Base-by-base conservation (phyloP, 2,113 vertebrate species). In the Gymnorhina tibicen region DNA sequence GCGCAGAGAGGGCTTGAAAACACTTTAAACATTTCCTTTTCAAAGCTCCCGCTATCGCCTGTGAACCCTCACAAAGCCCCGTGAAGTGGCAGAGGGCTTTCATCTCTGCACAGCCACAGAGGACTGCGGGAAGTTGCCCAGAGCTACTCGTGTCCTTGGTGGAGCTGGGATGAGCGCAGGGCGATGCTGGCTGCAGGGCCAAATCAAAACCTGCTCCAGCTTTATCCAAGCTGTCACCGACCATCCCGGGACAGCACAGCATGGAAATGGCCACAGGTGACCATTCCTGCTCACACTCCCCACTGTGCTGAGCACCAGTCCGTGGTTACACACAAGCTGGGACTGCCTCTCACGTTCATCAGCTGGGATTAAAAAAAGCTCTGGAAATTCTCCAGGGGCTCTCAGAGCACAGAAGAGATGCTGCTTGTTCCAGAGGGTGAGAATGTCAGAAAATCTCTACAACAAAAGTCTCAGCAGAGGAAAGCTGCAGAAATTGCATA, bases 311-410 rank as follows among this genome's bases (percentile, higher is more conserved):
- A 85, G 69, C 62, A 42, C 49, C 63, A 66, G n/a, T 4, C 27
- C 1, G 0, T 16, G 37, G 56, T 3, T 8, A 1, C 6, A 11
- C 47, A 66, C 0, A 2, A 78, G 60, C 47, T 64, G 44, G 64
- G 52, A 82, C 4, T 30, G 21, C 69, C 53, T 26, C 85, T 82
- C 8, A 0, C 39, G 41, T 49, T 60, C 26, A 37, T 30, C 11
- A 1, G 24, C 3, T 39, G 66, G 24, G 49, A 60, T 44, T 89
- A 24, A 76, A 96, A 74, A 58, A 49, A 66, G 74, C 46, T 76
- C 74, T 16, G 37, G 59, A 82, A 37, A 76, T 64, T 41, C 69
- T 87, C 70, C 59, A 23, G 53, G 33, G 53, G 9, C 20, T 83
- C 56, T 39, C 20, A 11, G 1, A 11, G n/a, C 44, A n/a, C 58